phyloP scores from a whole-genome alignment of 2,888 invertebrate genomes.

The Frankliniella fusca region DNA sequence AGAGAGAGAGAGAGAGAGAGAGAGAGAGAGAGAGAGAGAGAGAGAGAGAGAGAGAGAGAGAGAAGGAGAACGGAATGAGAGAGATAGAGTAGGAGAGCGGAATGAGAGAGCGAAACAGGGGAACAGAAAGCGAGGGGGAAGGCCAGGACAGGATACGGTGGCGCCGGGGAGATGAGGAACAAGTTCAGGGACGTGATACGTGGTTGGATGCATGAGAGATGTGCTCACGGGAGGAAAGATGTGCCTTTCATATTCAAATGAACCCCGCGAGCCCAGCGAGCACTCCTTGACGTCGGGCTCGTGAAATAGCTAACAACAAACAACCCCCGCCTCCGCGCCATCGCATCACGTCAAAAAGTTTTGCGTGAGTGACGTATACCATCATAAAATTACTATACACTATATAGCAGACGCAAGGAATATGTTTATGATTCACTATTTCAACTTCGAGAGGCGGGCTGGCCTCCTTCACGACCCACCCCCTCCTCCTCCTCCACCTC shows the following conservation, averaged over 20 bases:
- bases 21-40: slow-evolving; percentile 18
- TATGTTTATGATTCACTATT: too few species aligned
- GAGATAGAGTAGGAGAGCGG: not conserved
- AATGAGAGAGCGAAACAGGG: not conserved
- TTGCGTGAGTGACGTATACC: too few species aligned
- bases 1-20: slow-evolving; percentile 22
- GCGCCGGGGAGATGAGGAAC: not conserved
- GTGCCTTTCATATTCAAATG: slow-evolving; percentile 20
- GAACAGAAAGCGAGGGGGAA: not conserved
- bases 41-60: not conserved
- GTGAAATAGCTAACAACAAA: not conserved
- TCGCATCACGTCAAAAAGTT: too few species aligned
- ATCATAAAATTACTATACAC: too few species aligned
- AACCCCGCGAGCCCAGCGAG: not conserved
- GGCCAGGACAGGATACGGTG: too few species aligned
- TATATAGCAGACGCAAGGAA: too few species aligned
- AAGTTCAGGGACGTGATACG: not conserved
- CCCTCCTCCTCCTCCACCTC: too few species aligned
- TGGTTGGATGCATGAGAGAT: not conserved
- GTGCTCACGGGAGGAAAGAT: not conserved
- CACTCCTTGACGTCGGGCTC: too few species aligned
- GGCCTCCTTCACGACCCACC: too few species aligned
- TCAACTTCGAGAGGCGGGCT: too few species aligned
- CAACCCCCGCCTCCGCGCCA: too few species aligned
- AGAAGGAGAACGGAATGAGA: not conserved